These are phyloP conservation scores for Sterna hirundo DNA, from an alignment of 2,113 vertebrate genomes.

Conservation along the genomic window DNA sequence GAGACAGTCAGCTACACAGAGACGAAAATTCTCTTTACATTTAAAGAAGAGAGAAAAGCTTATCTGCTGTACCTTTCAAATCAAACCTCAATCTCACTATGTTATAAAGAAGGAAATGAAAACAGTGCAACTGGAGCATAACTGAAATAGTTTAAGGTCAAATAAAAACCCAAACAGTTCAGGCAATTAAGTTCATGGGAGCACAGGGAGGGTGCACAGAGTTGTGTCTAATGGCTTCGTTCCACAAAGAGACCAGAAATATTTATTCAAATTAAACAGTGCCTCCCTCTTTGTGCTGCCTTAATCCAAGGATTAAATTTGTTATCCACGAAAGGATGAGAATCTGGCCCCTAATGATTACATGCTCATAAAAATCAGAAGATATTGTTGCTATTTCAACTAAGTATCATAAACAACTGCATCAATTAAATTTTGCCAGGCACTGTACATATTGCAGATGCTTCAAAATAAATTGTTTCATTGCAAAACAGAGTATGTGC, in stretches of 20 bases:
- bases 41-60: background rate
- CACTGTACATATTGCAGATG: background rate
- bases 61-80: background rate
- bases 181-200: background rate
- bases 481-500: background rate
- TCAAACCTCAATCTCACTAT: background rate
- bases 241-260: background rate
- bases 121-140: background rate
- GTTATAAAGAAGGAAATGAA: background rate
- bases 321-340: background rate
- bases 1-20: background rate
- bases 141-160: constrained; percentile 8
- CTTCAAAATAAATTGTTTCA: background rate
- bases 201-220: background rate
- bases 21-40: background rate
- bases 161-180: background rate
- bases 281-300: background rate
- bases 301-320: background rate
- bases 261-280: background rate
- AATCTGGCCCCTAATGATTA: background rate
- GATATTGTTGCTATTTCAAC: background rate
- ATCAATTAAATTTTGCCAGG: background rate
- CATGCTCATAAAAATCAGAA: background rate
- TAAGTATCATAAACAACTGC: background rate
- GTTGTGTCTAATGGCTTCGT: background rate